Base-by-base conservation (phyloP, 2,888 invertebrate species). In the Tetanocera ferruginea region DNA sequence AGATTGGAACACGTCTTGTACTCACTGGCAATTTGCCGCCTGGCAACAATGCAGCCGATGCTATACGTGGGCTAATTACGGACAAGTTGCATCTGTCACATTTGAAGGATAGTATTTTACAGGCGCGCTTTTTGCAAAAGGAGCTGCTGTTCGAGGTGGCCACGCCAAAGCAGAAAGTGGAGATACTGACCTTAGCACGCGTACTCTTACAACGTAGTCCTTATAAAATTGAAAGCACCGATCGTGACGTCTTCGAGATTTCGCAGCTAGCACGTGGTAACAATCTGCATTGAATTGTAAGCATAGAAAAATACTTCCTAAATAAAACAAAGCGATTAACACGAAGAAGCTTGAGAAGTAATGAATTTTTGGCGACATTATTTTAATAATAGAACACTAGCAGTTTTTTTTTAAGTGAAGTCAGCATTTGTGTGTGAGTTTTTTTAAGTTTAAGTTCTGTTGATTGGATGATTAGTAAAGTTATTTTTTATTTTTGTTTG, bases 121-220 rank as follows among this genome's bases (percentile, higher is more conserved):
- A 79, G 67, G 79, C 79, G 14, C n/a, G 31, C 0, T 28, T 34
- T 19, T 28, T 49, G 1, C 25, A 49, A 17, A 17, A 62, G 49
- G 67, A 25, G 8, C n/a, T 79, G 31, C 64, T 79, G 8, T 79
- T 79, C 28, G 79, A 79, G 37, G 43, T 79, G 62, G 6, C 69
- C 0, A 64, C 70, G 34, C 62, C 62, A 14, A 19, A 23, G 0
- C 64, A 76, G 11, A 74, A 64, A 8, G 3, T 69, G 2, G 70
- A 77, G n/a, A 66, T 79, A 28, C 69, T 79, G 1, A 67, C 72
- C 19, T 37, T 67, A n/a, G 66, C 55, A 17, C 55, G 37, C 5
- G 2, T 43, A 5, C 19, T 37, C 19, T 25, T 75, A 43, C 52
- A 66, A n/a, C 72, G 23, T 9, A 64, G 72, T 25, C 67, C 76